These are phyloP conservation scores for Pelobates fuscus DNA, from an alignment of 2,113 vertebrate genomes.

Conservation along the genomic window DNA sequence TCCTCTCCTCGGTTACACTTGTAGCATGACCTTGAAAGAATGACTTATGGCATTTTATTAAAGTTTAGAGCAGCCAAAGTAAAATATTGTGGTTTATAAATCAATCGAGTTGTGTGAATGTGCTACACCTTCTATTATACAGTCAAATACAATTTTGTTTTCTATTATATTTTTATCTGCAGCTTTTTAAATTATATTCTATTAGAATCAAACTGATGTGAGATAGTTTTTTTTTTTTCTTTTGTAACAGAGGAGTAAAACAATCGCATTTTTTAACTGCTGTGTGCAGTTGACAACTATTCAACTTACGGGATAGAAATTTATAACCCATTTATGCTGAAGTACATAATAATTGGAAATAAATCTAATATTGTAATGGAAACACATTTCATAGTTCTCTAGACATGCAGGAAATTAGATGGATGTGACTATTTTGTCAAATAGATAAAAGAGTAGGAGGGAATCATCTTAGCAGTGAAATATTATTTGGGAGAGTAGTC, in stretches of 20 bases:
- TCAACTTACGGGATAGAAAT: neutral
- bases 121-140: neutral
- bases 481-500: constrained; percentile 9
- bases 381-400: constrained; percentile 1
- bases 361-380: neutral
- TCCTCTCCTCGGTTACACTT: neutral
- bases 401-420: neutral
- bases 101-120: neutral
- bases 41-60: constrained; percentile 11
- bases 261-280: neutral
- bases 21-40: constrained; percentile 3
- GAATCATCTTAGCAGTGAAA: constrained; percentile 1
- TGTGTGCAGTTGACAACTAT: neutral
- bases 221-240: neutral
- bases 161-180: neutral
- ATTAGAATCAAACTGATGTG: neutral
- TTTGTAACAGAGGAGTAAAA: neutral
- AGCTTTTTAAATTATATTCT: neutral
- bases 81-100: constrained; percentile 6
- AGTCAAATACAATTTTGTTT: neutral
- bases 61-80: neutral
- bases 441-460: constrained; percentile 22
- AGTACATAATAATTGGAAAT: constrained; percentile 4
- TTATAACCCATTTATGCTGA: neutral
- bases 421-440: neutral